These are phyloP conservation scores for Podilymbus podiceps DNA, from an alignment of 2,113 vertebrate genomes.

Conservation along the genomic window DNA sequence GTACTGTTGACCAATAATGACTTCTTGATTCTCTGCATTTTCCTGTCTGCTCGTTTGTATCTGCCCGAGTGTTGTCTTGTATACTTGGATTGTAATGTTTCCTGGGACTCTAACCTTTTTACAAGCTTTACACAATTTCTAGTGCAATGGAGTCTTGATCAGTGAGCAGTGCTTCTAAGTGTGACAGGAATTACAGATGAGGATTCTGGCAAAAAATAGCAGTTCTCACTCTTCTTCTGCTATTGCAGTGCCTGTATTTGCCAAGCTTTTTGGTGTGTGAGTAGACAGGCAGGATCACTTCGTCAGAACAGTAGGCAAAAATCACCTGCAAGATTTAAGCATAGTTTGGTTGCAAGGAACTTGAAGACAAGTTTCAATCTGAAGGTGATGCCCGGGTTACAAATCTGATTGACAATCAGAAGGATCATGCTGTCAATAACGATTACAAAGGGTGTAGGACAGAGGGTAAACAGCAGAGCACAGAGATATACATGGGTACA, in stretches of 20 bases:
- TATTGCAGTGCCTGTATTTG: background rate
- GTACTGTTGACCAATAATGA: background rate
- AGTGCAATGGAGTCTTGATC: background rate
- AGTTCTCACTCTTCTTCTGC: background rate
- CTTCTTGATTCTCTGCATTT: background rate
- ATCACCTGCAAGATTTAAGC: background rate
- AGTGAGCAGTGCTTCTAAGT: background rate
- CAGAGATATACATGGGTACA: background rate
- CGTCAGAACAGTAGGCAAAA: background rate
- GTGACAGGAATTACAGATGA: background rate
- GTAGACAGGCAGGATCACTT: background rate
- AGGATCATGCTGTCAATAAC: background rate
- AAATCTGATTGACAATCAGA: background rate
- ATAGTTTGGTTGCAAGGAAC: background rate
- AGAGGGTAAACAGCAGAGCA: background rate
- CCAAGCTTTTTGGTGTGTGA: background rate
- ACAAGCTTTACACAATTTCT: background rate
- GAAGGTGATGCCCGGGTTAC: background rate
- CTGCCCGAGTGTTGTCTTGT: fast-evolving
- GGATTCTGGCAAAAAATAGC: background rate
- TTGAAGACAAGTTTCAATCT: background rate
- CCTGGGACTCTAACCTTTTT: background rate
- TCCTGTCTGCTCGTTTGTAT: background rate
- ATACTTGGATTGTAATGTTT: background rate
- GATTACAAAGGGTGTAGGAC: background rate